Percentiles rank a stretch among this genome's conserved stretches.
Evolutionary conservation across 2,797 vertebrate species (phyloP).

Genomic region (Ptychadena robeensis): DNA sequence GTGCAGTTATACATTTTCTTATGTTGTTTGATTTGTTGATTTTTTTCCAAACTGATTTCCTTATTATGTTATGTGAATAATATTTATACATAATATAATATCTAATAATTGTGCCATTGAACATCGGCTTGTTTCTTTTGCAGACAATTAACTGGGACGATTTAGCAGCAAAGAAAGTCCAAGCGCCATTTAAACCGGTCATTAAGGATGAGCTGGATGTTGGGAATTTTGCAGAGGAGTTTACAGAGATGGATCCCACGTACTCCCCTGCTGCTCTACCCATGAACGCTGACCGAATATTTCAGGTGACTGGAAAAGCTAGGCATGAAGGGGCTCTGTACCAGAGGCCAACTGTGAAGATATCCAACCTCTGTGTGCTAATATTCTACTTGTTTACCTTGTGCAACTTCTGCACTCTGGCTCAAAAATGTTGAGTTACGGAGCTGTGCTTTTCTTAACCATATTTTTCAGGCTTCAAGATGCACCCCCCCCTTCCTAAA

Average conservation of each 20-base stretch:
- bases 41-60: no score
- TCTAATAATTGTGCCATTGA: no score
- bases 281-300: slow-evolving; percentile 93
- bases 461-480: no score
- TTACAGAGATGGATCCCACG: slow-evolving; percentile 98
- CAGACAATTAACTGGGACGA: slow-evolving; percentile 97
- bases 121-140: slow-evolving; percentile 44
- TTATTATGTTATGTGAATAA: no score
- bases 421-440: neutral
- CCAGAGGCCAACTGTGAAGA: neutral
- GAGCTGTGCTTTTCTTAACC: neutral
- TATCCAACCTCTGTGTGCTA: neutral
- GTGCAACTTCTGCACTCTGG: neutral
- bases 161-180: slow-evolving; percentile 91
- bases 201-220: slow-evolving; percentile 97
- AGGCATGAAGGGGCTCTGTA: neutral
- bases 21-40: no score
- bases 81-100: no score
- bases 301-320: slow-evolving; percentile 82
- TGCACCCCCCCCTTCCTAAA: no score
- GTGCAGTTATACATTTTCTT: no score
- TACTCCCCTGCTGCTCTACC: slow-evolving; percentile 96
- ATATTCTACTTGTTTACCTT: neutral
- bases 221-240: slow-evolving; percentile 97
- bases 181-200: slow-evolving; percentile 93